Base-by-base conservation (phyloP, 53 echinoderm and acorn worm species). In the Echinometra lucunter region DNA sequence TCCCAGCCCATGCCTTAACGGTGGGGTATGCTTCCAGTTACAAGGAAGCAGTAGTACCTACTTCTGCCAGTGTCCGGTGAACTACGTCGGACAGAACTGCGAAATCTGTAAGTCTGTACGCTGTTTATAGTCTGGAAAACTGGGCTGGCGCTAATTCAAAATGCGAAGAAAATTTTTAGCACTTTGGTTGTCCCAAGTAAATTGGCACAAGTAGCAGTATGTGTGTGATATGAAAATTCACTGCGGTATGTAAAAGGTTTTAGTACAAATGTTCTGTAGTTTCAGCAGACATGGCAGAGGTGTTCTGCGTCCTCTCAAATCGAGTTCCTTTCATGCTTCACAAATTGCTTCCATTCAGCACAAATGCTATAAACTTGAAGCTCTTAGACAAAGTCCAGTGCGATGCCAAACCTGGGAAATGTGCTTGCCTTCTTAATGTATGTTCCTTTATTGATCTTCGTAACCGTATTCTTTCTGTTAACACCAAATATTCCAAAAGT, bases 1-100 rank as follows among this genome's bases (percentile, higher is more conserved):
- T 38, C 58, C 95, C 44, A 91, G 89, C 4, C 96, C 96, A 17
- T 97, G 97, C 94, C 93, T 60, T 66, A 96, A 96, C 37, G 91
- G 82, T 82, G 97, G 95, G 12, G 69, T 67, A 16, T 97, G 97
- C 74, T 88, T 95, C 47, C 93, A 94, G 66, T 38, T 63, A 6
- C 83, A 94, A 57, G 94, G 94, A 27, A 94, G 94, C 57, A 18
- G 7, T 40, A 23, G 58, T 18, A 10, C 1, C 60, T 94, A 94
- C 85, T 94, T 60, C 66, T 94, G 94, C 25, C 94, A 66, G 44
- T 94, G 94, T 57, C 94, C 94, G 28, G n/a, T 11, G 2, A 47
- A 37, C 25, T 63, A 44, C 28, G 23, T 58, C 9, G 94, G 94
- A 58, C 27, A 37, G 47, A 28, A 94, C 44, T 94, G 94, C 44